Conservation (phyloP, 2,888 invertebrate species). For the Belgica antarctica region DNA sequence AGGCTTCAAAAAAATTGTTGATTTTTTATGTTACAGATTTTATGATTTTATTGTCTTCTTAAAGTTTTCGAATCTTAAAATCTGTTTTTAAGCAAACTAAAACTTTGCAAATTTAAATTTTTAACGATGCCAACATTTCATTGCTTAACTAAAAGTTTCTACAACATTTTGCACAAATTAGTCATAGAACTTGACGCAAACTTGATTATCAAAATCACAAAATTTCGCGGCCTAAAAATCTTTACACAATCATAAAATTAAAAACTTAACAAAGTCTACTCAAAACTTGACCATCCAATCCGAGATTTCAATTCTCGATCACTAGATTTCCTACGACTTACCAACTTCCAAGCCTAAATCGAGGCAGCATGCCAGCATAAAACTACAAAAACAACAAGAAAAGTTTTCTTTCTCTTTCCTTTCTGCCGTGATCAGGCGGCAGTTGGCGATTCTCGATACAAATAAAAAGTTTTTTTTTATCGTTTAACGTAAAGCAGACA, state of each 20-base stretch:
- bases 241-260: no score
- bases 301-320: neutral
- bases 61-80: neutral
- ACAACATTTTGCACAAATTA: no score
- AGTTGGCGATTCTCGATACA: conserved; percentile 36
- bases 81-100: neutral
- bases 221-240: no score
- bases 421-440: conserved; percentile 23
- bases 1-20: no score
- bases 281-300: neutral
- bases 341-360: neutral
- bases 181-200: no score
- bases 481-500: conserved; percentile 26
- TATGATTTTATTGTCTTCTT: no score
- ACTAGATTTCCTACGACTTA: neutral
- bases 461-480: neutral
- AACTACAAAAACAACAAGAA: neutral
- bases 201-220: no score
- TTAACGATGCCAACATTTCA: no score
- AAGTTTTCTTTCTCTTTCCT: conserved; percentile 13
- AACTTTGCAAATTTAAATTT: no score
- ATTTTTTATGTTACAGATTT: no score
- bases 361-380: neutral
- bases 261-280: no score
- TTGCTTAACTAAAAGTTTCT: no score